Evolutionary conservation across 1,140 invertebrate genomes (phyloP).

Genomic region (Pogonomyrmex barbatus): DNA sequence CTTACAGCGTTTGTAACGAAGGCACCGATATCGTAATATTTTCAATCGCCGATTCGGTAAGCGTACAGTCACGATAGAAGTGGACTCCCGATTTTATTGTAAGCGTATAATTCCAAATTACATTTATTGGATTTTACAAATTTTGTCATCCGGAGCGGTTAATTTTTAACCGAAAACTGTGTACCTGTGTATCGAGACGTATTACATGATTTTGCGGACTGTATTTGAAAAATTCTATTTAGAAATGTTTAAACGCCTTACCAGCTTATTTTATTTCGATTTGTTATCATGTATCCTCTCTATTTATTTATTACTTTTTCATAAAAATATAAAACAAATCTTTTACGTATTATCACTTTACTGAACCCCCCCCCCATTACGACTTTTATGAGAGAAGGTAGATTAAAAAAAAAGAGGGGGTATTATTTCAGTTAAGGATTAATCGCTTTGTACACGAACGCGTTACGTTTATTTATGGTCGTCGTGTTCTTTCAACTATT

Average conservation of each 20-base stretch:
- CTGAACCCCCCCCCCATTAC: not conserved
- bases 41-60: not conserved
- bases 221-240: not conserved
- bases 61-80: not conserved
- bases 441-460: conserved; percentile 11
- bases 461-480: conserved; percentile 51
- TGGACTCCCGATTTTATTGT: not conserved
- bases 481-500: conserved; percentile 35
- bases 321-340: not conserved
- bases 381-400: not conserved
- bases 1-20: conserved; percentile 15
- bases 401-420: not conserved
- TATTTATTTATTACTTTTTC: not conserved
- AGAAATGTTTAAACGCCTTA: not conserved
- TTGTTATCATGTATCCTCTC: not conserved
- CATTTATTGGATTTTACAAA: conserved; percentile 7
- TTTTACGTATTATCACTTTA: not conserved
- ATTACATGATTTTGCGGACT: not conserved
- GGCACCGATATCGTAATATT: conserved; percentile 17
- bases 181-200: not conserved
- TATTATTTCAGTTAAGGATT: conserved; percentile 44
- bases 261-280: not conserved
- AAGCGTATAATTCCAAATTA: conserved; percentile 29
- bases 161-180: conserved; percentile 16
- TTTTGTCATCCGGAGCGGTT: not conserved